These are phyloP conservation scores for Eupithecia vulgata DNA, from an alignment of 2,888 invertebrate genomes.

Conservation along the genomic window DNA sequence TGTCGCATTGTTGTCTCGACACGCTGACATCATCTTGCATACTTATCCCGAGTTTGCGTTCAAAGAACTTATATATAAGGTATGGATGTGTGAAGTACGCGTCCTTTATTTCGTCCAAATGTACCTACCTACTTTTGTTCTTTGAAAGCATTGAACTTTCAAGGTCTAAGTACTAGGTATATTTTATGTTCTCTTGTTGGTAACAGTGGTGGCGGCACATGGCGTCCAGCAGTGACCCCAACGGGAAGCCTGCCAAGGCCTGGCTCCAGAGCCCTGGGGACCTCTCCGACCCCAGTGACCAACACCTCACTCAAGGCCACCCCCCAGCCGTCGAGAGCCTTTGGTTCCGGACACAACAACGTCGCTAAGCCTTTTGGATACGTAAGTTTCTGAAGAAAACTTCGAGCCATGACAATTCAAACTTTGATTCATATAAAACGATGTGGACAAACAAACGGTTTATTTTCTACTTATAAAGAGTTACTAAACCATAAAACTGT, in stretches of 20 bases:
- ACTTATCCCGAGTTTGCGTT: constrained; percentile 23
- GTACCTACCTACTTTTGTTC: neutral
- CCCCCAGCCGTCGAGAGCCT: constrained; percentile 87
- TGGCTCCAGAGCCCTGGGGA: constrained; percentile 76
- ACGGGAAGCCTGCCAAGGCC: constrained; percentile 89
- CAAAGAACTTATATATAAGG: neutral
- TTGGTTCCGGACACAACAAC: constrained; percentile 95
- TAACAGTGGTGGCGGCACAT: constrained; percentile 92
- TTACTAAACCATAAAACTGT: too few relatives aligned
- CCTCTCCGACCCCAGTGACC: constrained; percentile 89
- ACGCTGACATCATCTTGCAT: constrained; percentile 39
- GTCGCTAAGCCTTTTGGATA: constrained; percentile 92
- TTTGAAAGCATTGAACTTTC: neutral
- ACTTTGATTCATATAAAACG: neutral
- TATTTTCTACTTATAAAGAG: too few relatives aligned
- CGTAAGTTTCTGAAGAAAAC: constrained; percentile 59
- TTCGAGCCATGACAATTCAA: neutral
- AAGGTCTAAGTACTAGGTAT: too few relatives aligned
- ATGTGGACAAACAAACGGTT: neutral
- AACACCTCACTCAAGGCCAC: constrained; percentile 93
- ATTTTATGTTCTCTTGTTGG: neutral
- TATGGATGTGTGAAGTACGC: neutral
- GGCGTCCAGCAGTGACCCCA: constrained; percentile 95
- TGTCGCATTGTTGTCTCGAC: constrained; percentile 42
- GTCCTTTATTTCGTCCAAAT: constrained; percentile 10